Base-by-base conservation (phyloP, 2,888 invertebrate genomes). In the Epinotia nisella region DNA sequence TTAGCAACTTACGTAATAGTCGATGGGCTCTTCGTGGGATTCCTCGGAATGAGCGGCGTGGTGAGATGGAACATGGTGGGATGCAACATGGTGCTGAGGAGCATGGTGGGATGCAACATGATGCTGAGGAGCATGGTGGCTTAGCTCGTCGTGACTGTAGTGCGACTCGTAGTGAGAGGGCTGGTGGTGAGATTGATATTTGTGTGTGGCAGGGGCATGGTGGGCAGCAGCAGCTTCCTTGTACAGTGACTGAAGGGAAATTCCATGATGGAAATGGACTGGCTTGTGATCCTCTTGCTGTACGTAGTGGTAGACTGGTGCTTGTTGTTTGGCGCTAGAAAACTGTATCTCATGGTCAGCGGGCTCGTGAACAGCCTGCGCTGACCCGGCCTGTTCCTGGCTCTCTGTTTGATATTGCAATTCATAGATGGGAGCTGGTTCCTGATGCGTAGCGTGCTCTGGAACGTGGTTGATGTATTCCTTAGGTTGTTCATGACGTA, bases 1-100 rank as follows among this genome's bases (percentile, higher is more conserved):
- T 61, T 74, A 58, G 61, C 75, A 13, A 84, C 92, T 93, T 88
- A 93, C 93, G 82, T 92, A 93, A 90, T 92, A 93, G 82, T 93
- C 93, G 17, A 93, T 81, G 45, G 88, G 89, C 77, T 92, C 90
- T 58, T 92, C 91, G 79, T 90, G 87, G 19, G 87, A 85, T 74
- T 79, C 79, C 74, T 85, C 81, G 49, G 81, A 75, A 67, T 87
- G 83, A 24, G 75, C 79, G 17, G 78, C 74, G 74, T 86, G 83
- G 49, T 86, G 83, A 55, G 66, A 19, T 9, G 66, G 24, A 21
- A n/a, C 62, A 11, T 29, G 49, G 35, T 84, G 80, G 55, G 76
- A 75, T 61, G 75, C 19, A 60, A 53, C 24, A 35, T 74, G 76
- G 11, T 35, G 68, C 17, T 62, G 73, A 4, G 65, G 39, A 19